A percentile compares a stretch with the other conserved stretches of the same genome.
Evolutionary conservation across 2,888 invertebrate genomes (phyloP).

Genomic region (Dynastes maya): DNA sequence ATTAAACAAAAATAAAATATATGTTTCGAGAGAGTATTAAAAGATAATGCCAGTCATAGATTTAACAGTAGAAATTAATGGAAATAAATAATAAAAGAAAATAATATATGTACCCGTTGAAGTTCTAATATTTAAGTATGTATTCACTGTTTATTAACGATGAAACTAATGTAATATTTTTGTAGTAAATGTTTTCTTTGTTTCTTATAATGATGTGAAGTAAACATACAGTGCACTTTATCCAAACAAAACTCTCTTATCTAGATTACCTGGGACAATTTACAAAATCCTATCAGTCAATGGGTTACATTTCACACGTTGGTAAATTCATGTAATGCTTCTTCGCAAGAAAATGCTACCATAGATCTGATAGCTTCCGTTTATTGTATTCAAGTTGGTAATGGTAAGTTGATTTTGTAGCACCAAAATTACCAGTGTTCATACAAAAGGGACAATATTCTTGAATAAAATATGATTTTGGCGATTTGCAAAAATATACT

Average conservation of each 20-base stretch:
- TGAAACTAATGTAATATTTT: slow-evolving; percentile 34
- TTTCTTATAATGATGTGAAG: not conserved
- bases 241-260: too few relatives aligned
- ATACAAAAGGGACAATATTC: not conserved
- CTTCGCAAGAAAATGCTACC: too few relatives aligned
- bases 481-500: not conserved
- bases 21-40: slow-evolving; percentile 29
- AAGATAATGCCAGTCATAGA: slow-evolving; percentile 41
- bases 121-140: slow-evolving; percentile 4
- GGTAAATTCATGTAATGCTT: too few relatives aligned
- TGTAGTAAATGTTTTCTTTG: slow-evolving; percentile 11
- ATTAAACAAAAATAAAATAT: not conserved
- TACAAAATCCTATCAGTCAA: too few relatives aligned
- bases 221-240: too few relatives aligned
- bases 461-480: not conserved
- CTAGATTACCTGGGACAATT: too few relatives aligned
- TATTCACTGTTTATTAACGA: slow-evolving; percentile 13
- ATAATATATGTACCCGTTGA: slow-evolving; percentile 20
- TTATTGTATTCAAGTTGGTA: too few relatives aligned
- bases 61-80: slow-evolving; percentile 30
- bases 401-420: too few relatives aligned
- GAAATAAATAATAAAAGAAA: slow-evolving; percentile 22
- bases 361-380: too few relatives aligned
- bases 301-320: too few relatives aligned
- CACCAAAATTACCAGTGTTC: too few relatives aligned